Percentiles rank a stretch among this genome's conserved stretches.
Conservation (phyloP, 1,140 invertebrate genomes). For the Lordiphosa stackelbergi region DNA sequence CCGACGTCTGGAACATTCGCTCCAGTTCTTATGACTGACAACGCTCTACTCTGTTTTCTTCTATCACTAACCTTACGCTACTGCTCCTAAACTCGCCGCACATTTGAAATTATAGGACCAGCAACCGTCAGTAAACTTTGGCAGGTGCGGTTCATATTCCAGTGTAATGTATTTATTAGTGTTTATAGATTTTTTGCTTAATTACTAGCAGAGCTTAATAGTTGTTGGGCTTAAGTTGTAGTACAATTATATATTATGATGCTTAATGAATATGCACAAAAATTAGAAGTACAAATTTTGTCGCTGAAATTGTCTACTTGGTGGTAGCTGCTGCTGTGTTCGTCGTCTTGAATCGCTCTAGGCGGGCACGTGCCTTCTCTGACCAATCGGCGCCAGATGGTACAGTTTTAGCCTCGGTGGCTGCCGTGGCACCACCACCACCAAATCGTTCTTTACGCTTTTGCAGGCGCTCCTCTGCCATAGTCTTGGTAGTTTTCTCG, state of each 20-base stretch:
- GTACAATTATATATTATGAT: background rate
- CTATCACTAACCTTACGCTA: too few species aligned
- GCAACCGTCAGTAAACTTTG: too few species aligned
- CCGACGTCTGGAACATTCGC: too few species aligned
- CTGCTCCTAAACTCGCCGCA: too few species aligned
- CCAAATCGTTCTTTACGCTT: slow-evolving; percentile 86
- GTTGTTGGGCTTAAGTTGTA: too few species aligned
- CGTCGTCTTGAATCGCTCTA: slow-evolving; percentile 67
- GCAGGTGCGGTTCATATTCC: too few species aligned
- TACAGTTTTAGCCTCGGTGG: slow-evolving; percentile 11
- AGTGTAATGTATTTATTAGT: too few species aligned
- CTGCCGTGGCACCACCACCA: slow-evolving; percentile 33
- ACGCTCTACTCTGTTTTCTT: too few species aligned
- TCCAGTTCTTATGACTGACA: too few species aligned
- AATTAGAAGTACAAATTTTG: slow-evolving; percentile 11
- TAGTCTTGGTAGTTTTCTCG: slow-evolving; percentile 82
- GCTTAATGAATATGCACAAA: background rate
- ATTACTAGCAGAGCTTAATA: too few species aligned
- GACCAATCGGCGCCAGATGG: slow-evolving; percentile 35
- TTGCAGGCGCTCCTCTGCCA: slow-evolving; percentile 82
- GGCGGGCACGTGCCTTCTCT: slow-evolving; percentile 66
- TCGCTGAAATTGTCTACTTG: slow-evolving; percentile 34
- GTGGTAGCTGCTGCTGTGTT: slow-evolving; percentile 13
- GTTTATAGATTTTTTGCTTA: too few species aligned
- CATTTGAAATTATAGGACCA: too few species aligned